Evolutionary conservation across 2,113 vertebrate species (phyloP).

Genomic region (Channa argus): DNA sequence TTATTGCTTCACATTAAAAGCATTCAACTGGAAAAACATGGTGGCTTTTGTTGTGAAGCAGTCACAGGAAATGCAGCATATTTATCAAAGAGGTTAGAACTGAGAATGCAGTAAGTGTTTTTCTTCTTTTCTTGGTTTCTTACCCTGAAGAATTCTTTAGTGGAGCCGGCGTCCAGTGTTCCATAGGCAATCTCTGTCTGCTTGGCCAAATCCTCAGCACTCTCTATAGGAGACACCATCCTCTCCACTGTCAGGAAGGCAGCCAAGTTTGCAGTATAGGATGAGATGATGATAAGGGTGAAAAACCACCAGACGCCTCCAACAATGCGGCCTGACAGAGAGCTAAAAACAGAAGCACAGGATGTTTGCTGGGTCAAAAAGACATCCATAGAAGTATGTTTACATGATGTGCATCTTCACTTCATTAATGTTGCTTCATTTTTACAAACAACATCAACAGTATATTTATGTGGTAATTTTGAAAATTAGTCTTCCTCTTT

Average conservation of each 20-base stretch:
- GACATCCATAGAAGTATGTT: not conserved
- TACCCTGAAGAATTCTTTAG: conserved; percentile 99
- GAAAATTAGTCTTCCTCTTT: conserved; percentile 19
- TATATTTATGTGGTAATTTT: not conserved
- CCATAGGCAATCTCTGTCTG: conserved; percentile 98
- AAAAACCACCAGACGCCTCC: conserved; percentile 99
- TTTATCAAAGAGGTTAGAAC: not conserved
- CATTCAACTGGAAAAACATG: not conserved
- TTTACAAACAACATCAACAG: conserved; percentile 1
- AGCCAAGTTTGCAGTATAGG: conserved; percentile 98
- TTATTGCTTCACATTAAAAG: not conserved
- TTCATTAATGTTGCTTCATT: too few relatives aligned
- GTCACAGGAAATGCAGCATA: not conserved
- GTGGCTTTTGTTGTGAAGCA: not conserved
- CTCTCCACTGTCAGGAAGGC: conserved; percentile 98
- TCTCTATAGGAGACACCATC: conserved; percentile 99
- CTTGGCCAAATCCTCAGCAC: conserved; percentile 97
- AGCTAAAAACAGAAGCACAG: conserved; percentile 81
- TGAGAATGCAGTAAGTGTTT: not conserved
- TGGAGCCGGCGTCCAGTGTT: conserved; percentile 96
- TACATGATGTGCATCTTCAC: not conserved
- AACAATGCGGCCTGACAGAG: conserved; percentile 96
- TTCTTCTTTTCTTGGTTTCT: conserved; percentile 15
- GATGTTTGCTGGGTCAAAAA: conserved; percentile 1
- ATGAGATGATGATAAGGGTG: conserved; percentile 99